phyloP scores from a whole-genome alignment of 2,113 vertebrate genomes.

The Recurvirostra avosetta region DNA sequence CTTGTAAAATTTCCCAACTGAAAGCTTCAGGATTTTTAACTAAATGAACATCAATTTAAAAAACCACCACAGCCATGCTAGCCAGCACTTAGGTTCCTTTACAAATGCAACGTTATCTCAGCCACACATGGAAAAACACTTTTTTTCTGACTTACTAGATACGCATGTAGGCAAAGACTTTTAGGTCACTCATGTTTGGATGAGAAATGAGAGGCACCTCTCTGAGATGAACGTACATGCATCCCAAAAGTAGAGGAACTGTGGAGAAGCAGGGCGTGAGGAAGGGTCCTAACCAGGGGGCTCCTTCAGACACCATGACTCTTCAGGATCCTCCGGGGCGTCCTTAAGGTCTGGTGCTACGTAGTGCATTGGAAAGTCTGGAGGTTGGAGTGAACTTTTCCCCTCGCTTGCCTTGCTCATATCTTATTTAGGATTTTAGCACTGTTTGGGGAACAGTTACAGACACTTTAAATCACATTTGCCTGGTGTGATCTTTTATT shows the following conservation, averaged over 20 bases:
- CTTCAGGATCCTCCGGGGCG: background rate
- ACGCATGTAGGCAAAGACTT: background rate
- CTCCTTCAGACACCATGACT: rapidly evolving
- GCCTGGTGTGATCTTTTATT: slow-evolving; percentile 34
- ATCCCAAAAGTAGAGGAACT: background rate
- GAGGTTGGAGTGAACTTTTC: background rate
- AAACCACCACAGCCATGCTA: background rate
- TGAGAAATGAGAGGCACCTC: background rate
- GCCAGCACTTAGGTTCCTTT: background rate
- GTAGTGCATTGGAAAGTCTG: background rate
- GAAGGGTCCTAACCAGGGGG: background rate
- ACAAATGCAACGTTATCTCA: background rate
- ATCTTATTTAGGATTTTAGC: slow-evolving; percentile 37
- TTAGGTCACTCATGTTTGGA: background rate
- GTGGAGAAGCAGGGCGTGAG: background rate
- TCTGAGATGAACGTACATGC: rapidly evolving
- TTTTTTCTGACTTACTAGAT: background rate
- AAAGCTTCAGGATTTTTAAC: background rate
- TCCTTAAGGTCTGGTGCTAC: background rate
- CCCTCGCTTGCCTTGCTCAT: background rate
- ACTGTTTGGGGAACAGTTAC: slow-evolving; percentile 4
- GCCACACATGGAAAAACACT: background rate
- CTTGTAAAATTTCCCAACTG: background rate
- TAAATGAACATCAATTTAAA: background rate
- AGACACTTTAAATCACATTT: slow-evolving; percentile 42